Evolutionary conservation across 2,797 vertebrate genomes (phyloP).

Genomic region (Carcharodon carcharias): DNA sequence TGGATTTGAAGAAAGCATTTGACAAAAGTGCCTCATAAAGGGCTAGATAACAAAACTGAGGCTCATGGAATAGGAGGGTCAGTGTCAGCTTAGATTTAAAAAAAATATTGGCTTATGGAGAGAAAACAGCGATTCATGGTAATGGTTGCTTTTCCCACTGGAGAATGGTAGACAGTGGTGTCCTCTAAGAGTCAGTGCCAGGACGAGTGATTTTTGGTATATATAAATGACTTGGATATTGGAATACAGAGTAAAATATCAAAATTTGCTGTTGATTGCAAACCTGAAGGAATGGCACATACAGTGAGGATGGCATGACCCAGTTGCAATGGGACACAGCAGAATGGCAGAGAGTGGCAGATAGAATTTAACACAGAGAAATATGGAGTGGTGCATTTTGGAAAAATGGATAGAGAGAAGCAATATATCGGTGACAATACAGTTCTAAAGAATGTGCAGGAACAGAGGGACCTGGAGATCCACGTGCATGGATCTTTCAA

Average conservation of each 20-base stretch:
- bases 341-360: neutral
- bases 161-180: no score
- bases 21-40: neutral
- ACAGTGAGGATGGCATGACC: neutral
- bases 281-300: neutral
- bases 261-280: neutral
- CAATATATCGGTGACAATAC: neutral
- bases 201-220: neutral
- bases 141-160: no score
- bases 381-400: neutral
- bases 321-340: neutral
- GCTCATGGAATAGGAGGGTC: neutral
- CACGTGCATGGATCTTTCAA: neutral
- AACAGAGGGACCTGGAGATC: neutral
- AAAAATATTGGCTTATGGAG: neutral
- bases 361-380: neutral
- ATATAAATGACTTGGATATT: no score
- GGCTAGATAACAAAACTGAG: neutral
- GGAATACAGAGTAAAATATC: neutral
- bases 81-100: neutral
- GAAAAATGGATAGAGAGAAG: neutral
- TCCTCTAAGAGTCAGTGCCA: no score
- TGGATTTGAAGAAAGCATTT: neutral
- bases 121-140: no score
- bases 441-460: neutral